A percentile compares a stretch with the other conserved stretches of the same genome.
Evolutionary conservation across 2,797 vertebrate species (phyloP).

Genomic region (Cygnus olor): DNA sequence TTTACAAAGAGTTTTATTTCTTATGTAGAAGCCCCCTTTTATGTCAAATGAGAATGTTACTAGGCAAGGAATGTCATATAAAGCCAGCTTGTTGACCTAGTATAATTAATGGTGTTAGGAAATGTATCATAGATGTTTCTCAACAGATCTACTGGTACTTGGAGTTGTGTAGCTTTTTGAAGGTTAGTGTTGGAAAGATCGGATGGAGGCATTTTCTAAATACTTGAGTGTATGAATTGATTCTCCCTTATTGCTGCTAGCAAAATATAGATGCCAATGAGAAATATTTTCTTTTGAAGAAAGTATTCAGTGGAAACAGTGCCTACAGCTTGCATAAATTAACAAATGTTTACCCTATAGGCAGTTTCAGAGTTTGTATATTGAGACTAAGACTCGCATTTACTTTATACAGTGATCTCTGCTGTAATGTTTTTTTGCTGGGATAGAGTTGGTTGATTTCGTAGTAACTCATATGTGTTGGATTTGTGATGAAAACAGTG

Average conservation of each 20-base stretch:
- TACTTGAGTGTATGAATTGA: not conserved
- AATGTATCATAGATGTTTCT: not conserved
- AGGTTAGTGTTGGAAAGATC: not conserved
- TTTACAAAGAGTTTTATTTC: not conserved
- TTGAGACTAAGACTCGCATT: not conserved
- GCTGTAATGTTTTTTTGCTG: not conserved
- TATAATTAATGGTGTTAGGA: not conserved
- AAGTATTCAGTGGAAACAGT: not conserved
- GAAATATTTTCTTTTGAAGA: not conserved
- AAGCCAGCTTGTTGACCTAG: slow-evolving; percentile 4
- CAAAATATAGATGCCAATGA: not conserved
- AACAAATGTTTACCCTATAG: not conserved
- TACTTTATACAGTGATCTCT: not conserved
- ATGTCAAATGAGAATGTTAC: not conserved
- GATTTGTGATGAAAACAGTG: not conserved
- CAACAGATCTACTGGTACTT: not conserved
- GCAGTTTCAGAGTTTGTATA: not conserved
- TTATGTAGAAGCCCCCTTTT: not conserved
- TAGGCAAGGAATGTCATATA: not conserved
- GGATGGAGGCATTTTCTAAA: not conserved
- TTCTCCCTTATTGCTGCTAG: not conserved
- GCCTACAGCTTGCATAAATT: not conserved
- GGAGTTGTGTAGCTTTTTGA: not conserved
- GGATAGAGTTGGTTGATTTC: not conserved
- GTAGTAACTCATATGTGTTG: not conserved